Conservation (phyloP, 1,140 invertebrate genomes). For the Ceratina japonica region DNA sequence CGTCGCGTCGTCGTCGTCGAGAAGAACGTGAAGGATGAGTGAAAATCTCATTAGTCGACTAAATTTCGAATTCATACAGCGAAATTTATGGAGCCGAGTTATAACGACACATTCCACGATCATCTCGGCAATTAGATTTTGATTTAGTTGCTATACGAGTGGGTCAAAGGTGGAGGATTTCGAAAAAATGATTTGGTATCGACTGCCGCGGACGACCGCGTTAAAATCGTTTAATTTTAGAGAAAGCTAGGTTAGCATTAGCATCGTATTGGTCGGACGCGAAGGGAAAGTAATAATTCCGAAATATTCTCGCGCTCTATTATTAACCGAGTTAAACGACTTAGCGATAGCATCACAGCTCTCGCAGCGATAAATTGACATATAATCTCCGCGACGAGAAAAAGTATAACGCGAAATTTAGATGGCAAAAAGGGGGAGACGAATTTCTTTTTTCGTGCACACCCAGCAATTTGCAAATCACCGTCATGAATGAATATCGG, state of each 20-base stretch:
- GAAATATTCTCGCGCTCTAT: background rate
- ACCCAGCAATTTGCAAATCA: conserved; percentile 18
- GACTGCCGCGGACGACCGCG: no score
- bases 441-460: background rate
- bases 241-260: no score
- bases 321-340: background rate
- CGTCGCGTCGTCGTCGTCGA: background rate
- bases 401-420: background rate
- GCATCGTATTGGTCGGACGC: no score
- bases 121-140: no score
- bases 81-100: background rate
- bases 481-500: background rate
- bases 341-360: background rate
- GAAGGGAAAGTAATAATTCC: no score
- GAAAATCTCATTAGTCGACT: conserved; percentile 39
- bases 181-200: no score
- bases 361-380: background rate
- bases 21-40: conserved; percentile 8
- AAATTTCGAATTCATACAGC: conserved; percentile 3
- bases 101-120: no score
- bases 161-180: no score
- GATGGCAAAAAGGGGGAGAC: background rate
- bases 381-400: background rate
- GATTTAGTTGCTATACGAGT: background rate
- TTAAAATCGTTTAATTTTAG: no score